Base-by-base conservation (phyloP, 2,113 vertebrate species). In the Rattus norvegicus region DNA sequence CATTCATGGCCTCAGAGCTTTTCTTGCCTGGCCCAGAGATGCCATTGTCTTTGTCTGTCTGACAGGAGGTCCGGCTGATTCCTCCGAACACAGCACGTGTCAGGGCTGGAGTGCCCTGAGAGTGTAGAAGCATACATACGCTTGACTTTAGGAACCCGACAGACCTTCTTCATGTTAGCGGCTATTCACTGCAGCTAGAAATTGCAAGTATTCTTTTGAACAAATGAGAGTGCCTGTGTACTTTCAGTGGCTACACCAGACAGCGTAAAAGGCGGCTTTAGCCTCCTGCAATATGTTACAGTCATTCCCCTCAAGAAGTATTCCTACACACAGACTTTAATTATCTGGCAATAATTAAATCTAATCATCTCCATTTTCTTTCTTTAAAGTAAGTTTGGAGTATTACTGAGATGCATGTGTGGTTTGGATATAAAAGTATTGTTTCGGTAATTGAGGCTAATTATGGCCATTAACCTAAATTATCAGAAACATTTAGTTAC, bases 341-440 rank as follows among this genome's bases (percentile, higher is more conserved):
- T 96, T 97, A 76, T 54, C 85, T 92, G 16, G 86, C 70, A 88
- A 65, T 86, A 73, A 83, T 93, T 93, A 86, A 95, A 77, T 88
- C 47, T 79, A 73, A 61, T 91, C 65, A 94, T 94, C 84, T 96
- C 65, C 85, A 83, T 94, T 95, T 97, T 80, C n/a, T 83, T 92
- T 79, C 80, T 93, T 85, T 88, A 73, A 90, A 88, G 28, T 94
- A 67, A 94, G 36, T 81, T 90, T 43, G 24, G 59, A 56, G 43
- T 90, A 13, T 79, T n/a, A 88, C 80, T 92, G 75, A 87, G 72
- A 52, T 89, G 73, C 59, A 19, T 47, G 75, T 95, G 72, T 90
- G n/a, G 33, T 76, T 95, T 92, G 67, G 11, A 84, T 93, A 0
- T 77, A 86, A 93, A 95, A 61, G 14, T 95, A 59, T 11, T 92